Base-by-base conservation (phyloP, 92 coral and sea anemone genomes). In the Epizoanthus illoricatus region DNA sequence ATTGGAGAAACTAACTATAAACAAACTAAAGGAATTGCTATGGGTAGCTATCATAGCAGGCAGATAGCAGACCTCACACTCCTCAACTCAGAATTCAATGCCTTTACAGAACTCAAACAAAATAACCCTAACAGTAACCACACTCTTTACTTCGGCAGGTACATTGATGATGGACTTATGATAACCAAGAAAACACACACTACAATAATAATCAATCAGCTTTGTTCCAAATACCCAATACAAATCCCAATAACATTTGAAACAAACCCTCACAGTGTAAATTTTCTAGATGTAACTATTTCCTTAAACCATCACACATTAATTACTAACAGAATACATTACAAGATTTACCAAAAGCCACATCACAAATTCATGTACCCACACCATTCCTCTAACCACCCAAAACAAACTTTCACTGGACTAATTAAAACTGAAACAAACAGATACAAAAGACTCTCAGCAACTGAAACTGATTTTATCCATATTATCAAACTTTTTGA, bases 1-100 rank as follows among this genome's bases (percentile, higher is more conserved):
- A 63, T 63, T 21, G 81, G 88, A 4, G 36, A 83, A 40, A 4
- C 47, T 59, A 65, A 45, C 40, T 87, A 65, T 65, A 71, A 84
- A 24, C 91, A 87, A 76, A 74, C 47, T 21, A 55, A 67, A 24
- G 88, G 88, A 3, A 76, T 87, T 40, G 71, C 88, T 5, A 84
- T 88, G 86, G 86, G 91, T 5, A 87, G 91, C 57, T 87, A 84
- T 69, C 88, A 87, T 62, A 52, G 84, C 41, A 55, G 88, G 59
- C 87, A 87, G 59, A 65, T 84, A 11, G 87, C 87, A 13, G 90
- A 87, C 84, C 67, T 87, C 18, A 80, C 85, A 16, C 56, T 79
- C 3, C 42, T 88, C 5, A 61, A 78, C 8, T 7, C 64, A 13
- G 84, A 87, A 84, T 62, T 63, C 33, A 84, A 66, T 5, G 79